phyloP scores from a whole-genome alignment of 2,888 invertebrate genomes.

The Panopea generosa region DNA sequence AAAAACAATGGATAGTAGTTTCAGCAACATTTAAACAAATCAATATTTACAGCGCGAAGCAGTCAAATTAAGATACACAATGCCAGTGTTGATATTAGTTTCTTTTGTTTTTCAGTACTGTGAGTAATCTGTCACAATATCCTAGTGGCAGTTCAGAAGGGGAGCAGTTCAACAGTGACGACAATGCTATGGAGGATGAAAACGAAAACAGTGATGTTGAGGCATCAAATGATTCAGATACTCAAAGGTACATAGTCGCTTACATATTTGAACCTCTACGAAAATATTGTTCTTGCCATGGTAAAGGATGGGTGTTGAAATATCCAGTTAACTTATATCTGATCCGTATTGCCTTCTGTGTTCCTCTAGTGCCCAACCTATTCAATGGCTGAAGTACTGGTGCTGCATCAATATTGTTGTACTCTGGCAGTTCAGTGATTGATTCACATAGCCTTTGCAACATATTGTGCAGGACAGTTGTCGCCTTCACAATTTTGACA shows the following conservation, averaged over 20 bases:
- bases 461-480: conserved; percentile 10
- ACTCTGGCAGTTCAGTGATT: not conserved
- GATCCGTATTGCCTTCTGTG: not conserved
- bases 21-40: too few relatives aligned
- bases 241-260: conserved; percentile 4
- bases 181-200: not conserved
- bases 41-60: too few relatives aligned
- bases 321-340: not conserved
- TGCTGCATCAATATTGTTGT: conserved; percentile 2
- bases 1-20: too few relatives aligned
- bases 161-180: not conserved
- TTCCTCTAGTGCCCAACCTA: conserved; percentile 9
- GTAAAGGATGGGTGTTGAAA: conserved; percentile 6
- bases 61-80: too few relatives aligned
- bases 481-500: conserved; percentile 2
- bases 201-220: conserved; percentile 1
- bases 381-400: conserved; percentile 4
- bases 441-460: not conserved
- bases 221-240: conserved; percentile 5
- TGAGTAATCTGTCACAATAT: conserved; percentile 2
- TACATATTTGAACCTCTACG: conserved; percentile 3
- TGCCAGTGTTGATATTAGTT: not conserved
- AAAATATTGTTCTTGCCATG: conserved; percentile 11
- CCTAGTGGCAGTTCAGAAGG: not conserved
- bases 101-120: conserved; percentile 1